Evolutionary conservation across 2,888 invertebrate species (phyloP).

Genomic region (Leptodirus hochenwartii): DNA sequence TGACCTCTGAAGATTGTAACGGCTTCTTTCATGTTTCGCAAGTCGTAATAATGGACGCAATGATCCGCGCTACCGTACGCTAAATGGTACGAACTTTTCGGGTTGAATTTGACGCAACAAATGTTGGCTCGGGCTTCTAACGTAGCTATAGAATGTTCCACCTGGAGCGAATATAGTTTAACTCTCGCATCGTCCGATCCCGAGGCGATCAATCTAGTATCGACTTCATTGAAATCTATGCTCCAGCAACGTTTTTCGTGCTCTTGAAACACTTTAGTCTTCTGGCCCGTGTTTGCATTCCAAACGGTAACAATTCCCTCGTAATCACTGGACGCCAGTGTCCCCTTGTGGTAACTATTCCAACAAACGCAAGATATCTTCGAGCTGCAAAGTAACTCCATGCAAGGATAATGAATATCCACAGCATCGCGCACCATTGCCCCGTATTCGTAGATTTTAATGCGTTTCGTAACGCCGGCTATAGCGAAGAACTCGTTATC

Average conservation of each 20-base stretch:
- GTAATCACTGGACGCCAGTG: constrained; percentile 83
- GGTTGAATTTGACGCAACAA: constrained; percentile 86
- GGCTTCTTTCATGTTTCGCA: constrained; percentile 59
- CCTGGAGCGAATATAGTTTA: constrained; percentile 81
- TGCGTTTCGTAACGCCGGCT: constrained; percentile 86
- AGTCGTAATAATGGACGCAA: constrained; percentile 89
- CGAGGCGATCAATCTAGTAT: constrained; percentile 76
- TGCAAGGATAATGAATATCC: constrained; percentile 81
- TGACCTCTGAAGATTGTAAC: constrained; percentile 75
- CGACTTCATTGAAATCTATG: constrained; percentile 84
- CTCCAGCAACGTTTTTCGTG: constrained; percentile 95
- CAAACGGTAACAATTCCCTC: constrained; percentile 87
- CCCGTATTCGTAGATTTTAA: constrained; percentile 83
- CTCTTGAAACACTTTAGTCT: constrained; percentile 62
- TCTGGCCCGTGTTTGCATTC: constrained; percentile 67
- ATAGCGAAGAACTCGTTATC: constrained; percentile 92
- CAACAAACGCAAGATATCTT: constrained; percentile 91
- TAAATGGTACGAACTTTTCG: constrained; percentile 66
- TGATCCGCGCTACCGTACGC: constrained; percentile 96
- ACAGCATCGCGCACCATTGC: constrained; percentile 70
- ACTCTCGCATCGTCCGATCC: constrained; percentile 88
- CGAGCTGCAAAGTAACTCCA: constrained; percentile 79
- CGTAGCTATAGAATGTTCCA: constrained; percentile 70
- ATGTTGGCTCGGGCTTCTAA: constrained; percentile 89
- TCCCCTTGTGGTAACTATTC: constrained; percentile 79